A percentile compares a stretch with the other conserved stretches of the same genome.
These are phyloP conservation scores for Siderastrea siderea DNA, from an alignment of 92 coral and sea anemone species.

Conservation along the genomic window DNA sequence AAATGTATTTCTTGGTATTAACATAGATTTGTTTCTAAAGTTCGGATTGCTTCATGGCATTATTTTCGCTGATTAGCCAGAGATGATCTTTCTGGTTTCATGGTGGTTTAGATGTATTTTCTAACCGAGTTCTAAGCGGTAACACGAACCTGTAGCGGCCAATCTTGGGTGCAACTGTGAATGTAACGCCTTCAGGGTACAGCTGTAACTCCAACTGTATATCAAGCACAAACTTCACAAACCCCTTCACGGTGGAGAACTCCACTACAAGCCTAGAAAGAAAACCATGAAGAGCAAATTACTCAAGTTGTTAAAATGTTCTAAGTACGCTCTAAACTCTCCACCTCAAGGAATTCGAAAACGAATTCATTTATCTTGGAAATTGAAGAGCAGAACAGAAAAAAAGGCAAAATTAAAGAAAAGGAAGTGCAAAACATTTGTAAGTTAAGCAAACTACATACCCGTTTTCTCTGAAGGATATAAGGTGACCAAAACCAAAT, in stretches of 20 bases:
- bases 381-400: neutral
- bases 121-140: neutral
- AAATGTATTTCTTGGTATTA: too few species aligned
- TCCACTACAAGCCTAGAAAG: slow-evolving; percentile 54
- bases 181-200: slow-evolving; percentile 53
- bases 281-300: neutral
- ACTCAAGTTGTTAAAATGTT: too few species aligned
- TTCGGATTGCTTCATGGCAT: too few species aligned
- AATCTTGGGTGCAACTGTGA: slow-evolving; percentile 37
- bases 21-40: too few species aligned
- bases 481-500: slow-evolving; percentile 32
- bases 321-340: neutral
- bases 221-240: slow-evolving; percentile 50
- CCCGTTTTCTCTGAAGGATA: slow-evolving; percentile 28
- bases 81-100: neutral
- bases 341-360: neutral
- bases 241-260: slow-evolving; percentile 64
- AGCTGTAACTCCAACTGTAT: slow-evolving; percentile 35
- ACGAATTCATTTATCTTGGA: neutral
- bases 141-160: slow-evolving; percentile 43
- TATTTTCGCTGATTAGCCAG: neutral
- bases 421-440: neutral
- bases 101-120: neutral
- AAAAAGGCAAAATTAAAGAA: too few species aligned
- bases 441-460: neutral